These are phyloP conservation scores for Alentia gelatinosa DNA, from an alignment of 2,888 invertebrate species.

Conservation along the genomic window DNA sequence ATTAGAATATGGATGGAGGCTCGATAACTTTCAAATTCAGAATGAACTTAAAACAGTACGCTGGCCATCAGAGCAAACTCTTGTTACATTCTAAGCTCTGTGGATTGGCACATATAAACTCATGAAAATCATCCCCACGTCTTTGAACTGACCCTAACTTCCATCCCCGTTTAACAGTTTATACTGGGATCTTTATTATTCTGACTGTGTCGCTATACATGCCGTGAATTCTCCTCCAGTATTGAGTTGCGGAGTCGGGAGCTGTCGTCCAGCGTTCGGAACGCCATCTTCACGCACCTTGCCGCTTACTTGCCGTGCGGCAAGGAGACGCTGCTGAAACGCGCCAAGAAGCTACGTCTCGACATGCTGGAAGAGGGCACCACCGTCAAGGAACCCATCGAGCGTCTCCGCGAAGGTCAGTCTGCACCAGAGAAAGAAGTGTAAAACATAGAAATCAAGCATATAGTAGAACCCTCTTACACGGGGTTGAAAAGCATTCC, in stretches of 20 bases:
- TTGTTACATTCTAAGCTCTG: too few species aligned
- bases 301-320: conserved; percentile 83
- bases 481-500: too few species aligned
- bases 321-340: conserved; percentile 83
- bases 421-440: too few species aligned
- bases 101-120: too few species aligned
- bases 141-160: too few species aligned
- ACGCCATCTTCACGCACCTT: conserved; percentile 82
- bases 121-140: too few species aligned
- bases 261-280: conserved; percentile 71
- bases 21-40: too few species aligned
- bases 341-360: conserved; percentile 83
- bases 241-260: conserved; percentile 80
- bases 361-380: conserved; percentile 61
- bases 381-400: conserved; percentile 81
- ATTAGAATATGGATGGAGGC: too few species aligned
- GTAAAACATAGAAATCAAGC: too few species aligned
- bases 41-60: too few species aligned
- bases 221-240: conserved; percentile 71
- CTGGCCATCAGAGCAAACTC: too few species aligned
- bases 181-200: conserved; percentile 43
- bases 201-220: conserved; percentile 49
- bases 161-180: background rate
- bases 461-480: too few species aligned
- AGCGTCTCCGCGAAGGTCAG: conserved; percentile 82